Percentiles rank a stretch among this genome's conserved stretches.
Evolutionary conservation across 2,888 invertebrate species (phyloP).

Genomic region (Dascillus cervinus): DNA sequence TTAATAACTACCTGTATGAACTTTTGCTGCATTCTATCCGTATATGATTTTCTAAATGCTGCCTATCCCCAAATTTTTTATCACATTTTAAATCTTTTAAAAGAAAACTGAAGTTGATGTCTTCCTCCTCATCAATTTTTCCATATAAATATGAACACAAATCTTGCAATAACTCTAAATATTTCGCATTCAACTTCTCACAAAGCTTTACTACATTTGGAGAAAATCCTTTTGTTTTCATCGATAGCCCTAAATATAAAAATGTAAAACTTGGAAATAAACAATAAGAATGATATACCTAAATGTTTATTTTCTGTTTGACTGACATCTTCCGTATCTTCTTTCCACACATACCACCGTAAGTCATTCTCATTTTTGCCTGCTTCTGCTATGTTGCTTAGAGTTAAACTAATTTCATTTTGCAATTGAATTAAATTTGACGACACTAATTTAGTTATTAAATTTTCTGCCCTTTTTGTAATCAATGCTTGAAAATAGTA

Average conservation of each 20-base stretch:
- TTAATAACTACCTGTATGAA: conserved; percentile 42
- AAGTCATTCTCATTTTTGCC: conserved; percentile 51
- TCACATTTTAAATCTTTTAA: conserved; percentile 29
- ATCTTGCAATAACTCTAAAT: conserved; percentile 60
- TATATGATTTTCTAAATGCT: conserved; percentile 47
- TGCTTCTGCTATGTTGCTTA: conserved; percentile 7
- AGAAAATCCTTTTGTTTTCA: conserved; percentile 76
- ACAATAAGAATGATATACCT: conserved; percentile 21
- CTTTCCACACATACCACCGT: conserved; percentile 67
- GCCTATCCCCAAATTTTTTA: conserved; percentile 42
- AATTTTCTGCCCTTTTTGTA: conserved; percentile 58
- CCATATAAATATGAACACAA: conserved; percentile 59
- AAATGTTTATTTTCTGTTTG: conserved; percentile 34
- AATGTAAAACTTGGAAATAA: conserved; percentile 4
- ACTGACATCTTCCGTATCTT: conserved; percentile 51
- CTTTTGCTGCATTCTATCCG: conserved; percentile 45
- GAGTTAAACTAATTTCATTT: conserved; percentile 32
- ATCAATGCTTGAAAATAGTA: conserved; percentile 66
- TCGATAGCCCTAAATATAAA: conserved; percentile 44
- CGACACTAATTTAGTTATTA: conserved; percentile 45
- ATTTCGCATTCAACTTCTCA: conserved; percentile 52
- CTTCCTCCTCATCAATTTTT: conserved; percentile 23
- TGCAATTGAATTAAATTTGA: conserved; percentile 38
- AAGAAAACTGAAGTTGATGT: conserved; percentile 8
- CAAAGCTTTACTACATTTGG: conserved; percentile 65